Conservation (phyloP, 2,888 invertebrate genomes). For the Cryptus viduatorius region DNA sequence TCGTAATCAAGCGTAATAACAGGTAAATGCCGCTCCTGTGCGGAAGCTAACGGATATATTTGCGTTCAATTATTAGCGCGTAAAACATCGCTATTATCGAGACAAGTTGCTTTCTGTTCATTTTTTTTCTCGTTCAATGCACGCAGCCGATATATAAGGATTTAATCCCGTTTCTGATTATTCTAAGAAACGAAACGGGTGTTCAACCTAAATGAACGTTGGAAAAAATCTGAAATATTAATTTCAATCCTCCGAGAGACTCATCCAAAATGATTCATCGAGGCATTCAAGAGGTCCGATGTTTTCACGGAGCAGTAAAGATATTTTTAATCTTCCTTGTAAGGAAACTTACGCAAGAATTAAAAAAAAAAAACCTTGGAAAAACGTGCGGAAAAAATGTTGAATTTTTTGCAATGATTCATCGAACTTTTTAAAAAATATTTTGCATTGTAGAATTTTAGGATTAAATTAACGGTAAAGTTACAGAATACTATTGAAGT, state of each 20-base stretch:
- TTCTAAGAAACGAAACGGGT: too few relatives aligned
- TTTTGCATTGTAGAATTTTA: too few relatives aligned
- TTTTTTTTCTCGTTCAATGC: too few relatives aligned
- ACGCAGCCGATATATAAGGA: too few relatives aligned
- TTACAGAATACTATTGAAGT: too few relatives aligned
- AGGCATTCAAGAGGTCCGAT: background rate
- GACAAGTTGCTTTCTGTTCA: background rate
- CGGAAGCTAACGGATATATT: background rate
- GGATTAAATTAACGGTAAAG: too few relatives aligned
- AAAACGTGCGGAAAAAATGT: background rate
- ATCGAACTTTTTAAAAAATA: background rate
- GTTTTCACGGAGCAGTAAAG: too few relatives aligned
- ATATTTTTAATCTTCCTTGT: too few relatives aligned
- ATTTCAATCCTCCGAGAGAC: background rate
- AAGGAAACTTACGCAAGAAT: too few relatives aligned
- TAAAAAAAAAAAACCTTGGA: too few relatives aligned
- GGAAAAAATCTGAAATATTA: background rate
- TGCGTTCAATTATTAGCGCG: background rate
- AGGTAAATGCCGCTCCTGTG: background rate
- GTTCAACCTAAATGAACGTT: background rate
- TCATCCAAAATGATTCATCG: background rate
- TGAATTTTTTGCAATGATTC: background rate
- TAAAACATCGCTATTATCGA: background rate
- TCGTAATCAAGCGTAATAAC: conserved; percentile 44
- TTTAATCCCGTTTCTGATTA: too few relatives aligned